Conservation (phyloP, 2,797 vertebrate genomes). For the Arctocebus calabarensis region DNA sequence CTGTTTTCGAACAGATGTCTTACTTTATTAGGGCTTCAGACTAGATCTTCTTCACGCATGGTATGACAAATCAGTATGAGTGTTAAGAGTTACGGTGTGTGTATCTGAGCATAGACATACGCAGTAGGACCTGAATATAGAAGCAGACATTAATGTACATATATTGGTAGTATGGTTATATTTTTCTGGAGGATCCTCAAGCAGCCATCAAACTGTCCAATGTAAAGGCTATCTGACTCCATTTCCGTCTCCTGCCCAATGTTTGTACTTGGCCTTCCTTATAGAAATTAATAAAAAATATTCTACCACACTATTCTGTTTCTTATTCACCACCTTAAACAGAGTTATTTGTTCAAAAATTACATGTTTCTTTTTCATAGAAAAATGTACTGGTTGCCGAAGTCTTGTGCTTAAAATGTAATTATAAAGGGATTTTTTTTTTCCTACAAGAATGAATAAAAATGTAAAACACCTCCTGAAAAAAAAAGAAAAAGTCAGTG, state of each 20-base stretch:
- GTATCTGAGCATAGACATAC: not conserved
- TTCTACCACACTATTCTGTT: not conserved
- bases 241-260: not conserved
- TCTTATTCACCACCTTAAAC: not conserved
- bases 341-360: not conserved
- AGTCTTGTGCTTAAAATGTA: not conserved
- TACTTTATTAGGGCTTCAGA: not conserved
- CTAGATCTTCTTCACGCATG: not conserved
- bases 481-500: not conserved
- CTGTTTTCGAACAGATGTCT: not conserved
- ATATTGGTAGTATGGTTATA: not conserved
- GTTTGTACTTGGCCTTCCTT: not conserved
- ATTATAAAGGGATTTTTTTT: not conserved
- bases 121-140: not conserved
- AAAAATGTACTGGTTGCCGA: not conserved
- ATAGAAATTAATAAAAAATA: not conserved
- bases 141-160: not conserved
- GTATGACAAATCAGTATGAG: not conserved
- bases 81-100: not conserved
- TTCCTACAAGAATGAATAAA: conserved; percentile 16
- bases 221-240: not conserved
- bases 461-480: not conserved
- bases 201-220: not conserved
- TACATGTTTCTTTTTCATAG: not conserved
- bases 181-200: not conserved